These are phyloP conservation scores for Automeris io DNA, from an alignment of 2,888 invertebrate species.

Conservation along the genomic window DNA sequence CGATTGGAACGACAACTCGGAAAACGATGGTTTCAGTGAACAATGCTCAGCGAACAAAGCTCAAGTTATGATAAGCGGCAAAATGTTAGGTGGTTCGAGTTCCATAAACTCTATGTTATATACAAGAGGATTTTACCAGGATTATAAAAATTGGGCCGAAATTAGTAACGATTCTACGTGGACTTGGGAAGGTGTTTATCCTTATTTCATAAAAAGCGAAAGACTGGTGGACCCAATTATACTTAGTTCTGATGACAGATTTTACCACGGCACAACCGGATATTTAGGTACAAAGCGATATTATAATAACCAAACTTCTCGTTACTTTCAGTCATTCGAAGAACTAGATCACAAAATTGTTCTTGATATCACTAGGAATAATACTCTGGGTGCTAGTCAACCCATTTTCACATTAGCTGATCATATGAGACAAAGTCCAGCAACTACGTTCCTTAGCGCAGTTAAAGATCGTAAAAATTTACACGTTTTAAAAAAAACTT, in stretches of 20 bases:
- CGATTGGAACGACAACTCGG: background rate
- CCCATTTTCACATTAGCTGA: slow-evolving; percentile 7
- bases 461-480: slow-evolving; percentile 14
- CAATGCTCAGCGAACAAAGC: background rate
- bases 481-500: slow-evolving; percentile 13
- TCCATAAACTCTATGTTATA: slow-evolving; percentile 67
- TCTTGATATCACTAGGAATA: background rate
- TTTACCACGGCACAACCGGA: background rate
- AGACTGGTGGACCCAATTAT: background rate
- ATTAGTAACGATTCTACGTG: slow-evolving; percentile 54
- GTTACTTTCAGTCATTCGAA: background rate
- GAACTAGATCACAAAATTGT: background rate
- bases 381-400: background rate
- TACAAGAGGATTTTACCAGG: slow-evolving; percentile 49
- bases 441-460: slow-evolving; percentile 14
- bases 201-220: background rate
- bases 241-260: background rate
- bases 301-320: background rate
- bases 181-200: slow-evolving; percentile 16
- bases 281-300: slow-evolving; percentile 1
- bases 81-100: slow-evolving; percentile 58
- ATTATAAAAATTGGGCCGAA: slow-evolving; percentile 58
- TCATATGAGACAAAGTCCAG: slow-evolving; percentile 14
- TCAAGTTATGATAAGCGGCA: background rate
- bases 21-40: background rate